Base-by-base conservation (phyloP, 2,888 invertebrate species). In the Laspeyria flexula region DNA sequence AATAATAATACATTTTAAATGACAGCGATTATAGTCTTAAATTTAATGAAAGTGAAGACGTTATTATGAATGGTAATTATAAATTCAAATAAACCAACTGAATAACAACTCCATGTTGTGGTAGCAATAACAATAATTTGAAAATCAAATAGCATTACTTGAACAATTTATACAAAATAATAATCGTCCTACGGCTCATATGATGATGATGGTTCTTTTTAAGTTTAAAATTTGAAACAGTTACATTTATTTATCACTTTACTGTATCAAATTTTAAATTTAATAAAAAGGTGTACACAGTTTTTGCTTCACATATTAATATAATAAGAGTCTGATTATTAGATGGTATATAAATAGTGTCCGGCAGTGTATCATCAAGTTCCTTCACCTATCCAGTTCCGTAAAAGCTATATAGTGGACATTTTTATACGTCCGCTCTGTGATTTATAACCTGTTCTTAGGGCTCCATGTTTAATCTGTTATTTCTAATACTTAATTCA, bases 371-470 rank as follows among this genome's bases (percentile, higher is more conserved):
- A 56, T 37, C 27, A 46, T 25, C 9, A 55, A 65, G 71, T 67
- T 73, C 62, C 62, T 69, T 73, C 66, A 73, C 73, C 73, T 73
- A 70, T 61, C 70, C 61, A 70, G 66, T 70, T 68, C 55, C 57
- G 59, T 65, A 64, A 54, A 60, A 52, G 60, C 57, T 57, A 64
- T 63, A 66, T 55, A 57, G 59, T 60, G 50, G 65, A 65, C 68
- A 70, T 60, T 68, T 73, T 71, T 71, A 73, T 71, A 65, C 58
- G 56, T 67, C 67, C 60, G 55, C 61, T 47, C 12, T 40, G 60
- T 68, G 72, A 71, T 71, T 73, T 73, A 70, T 51, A 60, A 54
- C 57, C 25, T 9, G 53, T 48, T 62, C 62, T 65, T 53, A 53
- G 55, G 35, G 57, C 50, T 53, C 60, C 31, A 18, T 44, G 18